A percentile compares a stretch with the other conserved stretches of the same genome.
phyloP scores from a whole-genome alignment of 1,140 invertebrate genomes.

The Planococcus citri region DNA sequence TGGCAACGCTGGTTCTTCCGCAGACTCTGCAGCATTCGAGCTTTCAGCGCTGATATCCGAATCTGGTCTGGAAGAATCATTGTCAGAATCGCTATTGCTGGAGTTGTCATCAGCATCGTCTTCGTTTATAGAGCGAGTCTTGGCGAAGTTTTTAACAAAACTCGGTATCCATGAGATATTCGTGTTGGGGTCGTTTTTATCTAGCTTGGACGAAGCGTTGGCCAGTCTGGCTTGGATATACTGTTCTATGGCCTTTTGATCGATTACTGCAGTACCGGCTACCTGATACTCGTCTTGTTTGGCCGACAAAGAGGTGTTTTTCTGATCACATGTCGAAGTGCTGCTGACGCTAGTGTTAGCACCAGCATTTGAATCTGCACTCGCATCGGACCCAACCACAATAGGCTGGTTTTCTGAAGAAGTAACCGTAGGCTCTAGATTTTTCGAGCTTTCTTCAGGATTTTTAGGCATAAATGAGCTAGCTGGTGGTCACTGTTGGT shows the following conservation, averaged over 20 bases:
- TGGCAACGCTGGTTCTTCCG: background rate
- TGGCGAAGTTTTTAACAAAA: background rate
- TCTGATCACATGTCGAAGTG: too few relatives aligned
- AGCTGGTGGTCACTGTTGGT: too few relatives aligned
- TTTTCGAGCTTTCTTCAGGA: background rate
- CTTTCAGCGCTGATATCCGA: background rate
- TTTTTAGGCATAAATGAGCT: conserved; percentile 3
- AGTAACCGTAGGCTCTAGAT: background rate
- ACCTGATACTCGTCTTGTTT: background rate
- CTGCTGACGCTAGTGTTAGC: too few relatives aligned
- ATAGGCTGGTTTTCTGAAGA: background rate
- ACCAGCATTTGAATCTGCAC: too few relatives aligned
- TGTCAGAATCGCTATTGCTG: background rate
- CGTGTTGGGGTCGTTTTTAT: background rate
- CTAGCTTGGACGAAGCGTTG: too few relatives aligned
- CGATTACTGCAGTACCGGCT: background rate
- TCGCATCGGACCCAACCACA: too few relatives aligned
- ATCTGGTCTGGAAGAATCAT: background rate
- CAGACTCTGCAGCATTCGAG: background rate
- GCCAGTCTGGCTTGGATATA: background rate
- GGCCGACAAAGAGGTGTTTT: too few relatives aligned
- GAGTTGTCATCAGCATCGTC: background rate
- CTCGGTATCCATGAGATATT: background rate
- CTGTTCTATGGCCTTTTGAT: background rate
- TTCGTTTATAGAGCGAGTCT: background rate